A percentile compares a stretch with the other conserved stretches of the same genome.
Evolutionary conservation across 1,140 invertebrate species (phyloP).

Genomic region (Lordiphosa mommai): DNA sequence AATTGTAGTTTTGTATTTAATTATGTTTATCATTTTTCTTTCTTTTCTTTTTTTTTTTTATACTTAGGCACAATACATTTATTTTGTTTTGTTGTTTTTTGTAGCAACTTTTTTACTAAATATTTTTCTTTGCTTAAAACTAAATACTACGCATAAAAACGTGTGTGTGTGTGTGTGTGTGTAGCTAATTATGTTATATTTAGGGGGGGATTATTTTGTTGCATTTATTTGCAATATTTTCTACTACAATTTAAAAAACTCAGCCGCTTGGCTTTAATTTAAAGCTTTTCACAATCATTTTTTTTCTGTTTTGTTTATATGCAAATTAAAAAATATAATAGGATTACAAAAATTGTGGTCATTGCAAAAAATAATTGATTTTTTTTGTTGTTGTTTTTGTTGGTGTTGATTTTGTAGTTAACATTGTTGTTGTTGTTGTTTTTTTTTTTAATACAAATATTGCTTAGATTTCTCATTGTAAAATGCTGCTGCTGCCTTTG

Average conservation of each 20-base stretch:
- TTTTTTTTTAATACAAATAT: conserved; percentile 41
- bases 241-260: conserved; percentile 65
- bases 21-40: conserved; percentile 29
- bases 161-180: conserved; percentile 40
- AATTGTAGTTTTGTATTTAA: conserved; percentile 22
- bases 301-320: conserved; percentile 17
- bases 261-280: conserved; percentile 61
- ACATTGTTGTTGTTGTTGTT: conserved; percentile 33
- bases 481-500: conserved; percentile 28
- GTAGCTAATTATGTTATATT: conserved; percentile 40
- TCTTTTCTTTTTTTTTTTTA: conserved; percentile 34
- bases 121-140: conserved; percentile 41
- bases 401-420: conserved; percentile 43
- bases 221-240: conserved; percentile 50
- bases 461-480: conserved; percentile 40
- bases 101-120: conserved; percentile 52
- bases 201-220: conserved; percentile 51
- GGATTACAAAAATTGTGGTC: conserved; percentile 27
- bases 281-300: conserved; percentile 70
- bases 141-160: conserved; percentile 70
- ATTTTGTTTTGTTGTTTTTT: conserved; percentile 47
- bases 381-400: conserved; percentile 19
- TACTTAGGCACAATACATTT: conserved; percentile 75
- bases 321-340: conserved; percentile 51
- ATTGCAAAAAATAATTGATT: conserved; percentile 28